Conservation (phyloP, 2,113 vertebrate species). For the Coturnix japonica region DNA sequence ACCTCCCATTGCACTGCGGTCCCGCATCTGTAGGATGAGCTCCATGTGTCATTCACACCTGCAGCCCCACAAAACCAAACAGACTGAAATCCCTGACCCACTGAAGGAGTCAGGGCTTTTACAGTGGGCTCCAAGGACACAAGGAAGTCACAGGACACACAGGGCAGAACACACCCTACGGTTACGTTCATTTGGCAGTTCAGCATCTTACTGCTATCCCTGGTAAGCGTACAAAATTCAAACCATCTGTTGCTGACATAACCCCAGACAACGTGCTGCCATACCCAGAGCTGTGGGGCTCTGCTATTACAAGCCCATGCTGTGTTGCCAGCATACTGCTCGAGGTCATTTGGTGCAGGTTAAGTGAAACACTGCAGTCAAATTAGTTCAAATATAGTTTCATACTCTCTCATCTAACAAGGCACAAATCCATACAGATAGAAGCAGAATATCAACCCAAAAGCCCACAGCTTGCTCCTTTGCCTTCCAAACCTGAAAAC, state of each 20-base stretch:
- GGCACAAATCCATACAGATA: not conserved
- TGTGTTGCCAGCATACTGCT: not conserved
- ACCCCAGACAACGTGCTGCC: not conserved
- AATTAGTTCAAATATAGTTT: not conserved
- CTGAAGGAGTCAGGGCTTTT: not conserved
- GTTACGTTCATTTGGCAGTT: not conserved
- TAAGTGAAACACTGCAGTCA: not conserved
- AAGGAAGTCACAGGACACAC: not conserved
- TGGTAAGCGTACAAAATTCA: not conserved
- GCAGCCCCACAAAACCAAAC: not conserved
- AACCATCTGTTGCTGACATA: not conserved
- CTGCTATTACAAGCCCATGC: not conserved
- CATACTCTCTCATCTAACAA: not conserved
- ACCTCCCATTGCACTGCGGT: not conserved
- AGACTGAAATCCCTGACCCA: not conserved
- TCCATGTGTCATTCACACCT: not conserved
- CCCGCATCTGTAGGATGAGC: not conserved
- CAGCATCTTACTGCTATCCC: not conserved
- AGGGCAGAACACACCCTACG: not conserved
- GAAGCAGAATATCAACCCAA: not conserved
- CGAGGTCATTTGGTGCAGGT: not conserved
- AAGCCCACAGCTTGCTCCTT: not conserved
- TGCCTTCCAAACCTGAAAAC: slow-evolving; percentile 14
- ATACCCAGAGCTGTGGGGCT: not conserved
- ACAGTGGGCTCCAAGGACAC: not conserved